A percentile compares a stretch with the other conserved stretches of the same genome.
Conservation (phyloP, 2,113 vertebrate genomes). For the Camelus dromedarius region DNA sequence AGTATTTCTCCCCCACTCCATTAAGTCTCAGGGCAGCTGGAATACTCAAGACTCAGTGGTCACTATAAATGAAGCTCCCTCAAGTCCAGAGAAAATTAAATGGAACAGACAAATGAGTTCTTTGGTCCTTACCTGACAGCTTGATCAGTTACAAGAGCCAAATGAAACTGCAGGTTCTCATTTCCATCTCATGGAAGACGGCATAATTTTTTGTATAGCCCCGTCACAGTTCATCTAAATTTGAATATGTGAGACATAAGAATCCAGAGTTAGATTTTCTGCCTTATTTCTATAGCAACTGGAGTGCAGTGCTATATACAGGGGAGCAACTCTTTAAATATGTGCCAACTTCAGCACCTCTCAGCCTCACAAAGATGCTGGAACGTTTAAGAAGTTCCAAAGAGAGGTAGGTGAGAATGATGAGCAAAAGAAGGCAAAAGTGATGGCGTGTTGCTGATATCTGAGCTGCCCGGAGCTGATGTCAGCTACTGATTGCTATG, state of each 20-base stretch:
- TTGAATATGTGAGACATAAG: slow-evolving; percentile 67
- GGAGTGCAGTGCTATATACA: background rate
- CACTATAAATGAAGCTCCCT: background rate
- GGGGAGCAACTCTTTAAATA: background rate
- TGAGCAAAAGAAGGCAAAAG: background rate
- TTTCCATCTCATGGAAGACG: background rate
- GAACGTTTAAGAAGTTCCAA: background rate
- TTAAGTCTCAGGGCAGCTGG: background rate
- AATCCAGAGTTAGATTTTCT: slow-evolving; percentile 53
- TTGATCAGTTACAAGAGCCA: slow-evolving; percentile 36
- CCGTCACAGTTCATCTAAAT: slow-evolving; percentile 65
- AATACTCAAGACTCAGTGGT: background rate
- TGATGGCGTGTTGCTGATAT: background rate
- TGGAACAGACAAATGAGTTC: background rate
- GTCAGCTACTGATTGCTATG: background rate
- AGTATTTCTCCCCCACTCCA: background rate
- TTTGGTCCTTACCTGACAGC: background rate
- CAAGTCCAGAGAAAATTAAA: slow-evolving; percentile 12
- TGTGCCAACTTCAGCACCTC: slow-evolving; percentile 33
- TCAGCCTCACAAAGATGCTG: background rate
- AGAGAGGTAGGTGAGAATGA: background rate
- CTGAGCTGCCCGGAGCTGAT: background rate
- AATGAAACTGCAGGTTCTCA: background rate
- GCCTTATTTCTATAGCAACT: slow-evolving; percentile 79
- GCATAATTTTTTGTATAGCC: slow-evolving; percentile 12